phyloP scores from a whole-genome alignment of 2,888 invertebrate species.

The Caenorhabditis panamensis region DNA sequence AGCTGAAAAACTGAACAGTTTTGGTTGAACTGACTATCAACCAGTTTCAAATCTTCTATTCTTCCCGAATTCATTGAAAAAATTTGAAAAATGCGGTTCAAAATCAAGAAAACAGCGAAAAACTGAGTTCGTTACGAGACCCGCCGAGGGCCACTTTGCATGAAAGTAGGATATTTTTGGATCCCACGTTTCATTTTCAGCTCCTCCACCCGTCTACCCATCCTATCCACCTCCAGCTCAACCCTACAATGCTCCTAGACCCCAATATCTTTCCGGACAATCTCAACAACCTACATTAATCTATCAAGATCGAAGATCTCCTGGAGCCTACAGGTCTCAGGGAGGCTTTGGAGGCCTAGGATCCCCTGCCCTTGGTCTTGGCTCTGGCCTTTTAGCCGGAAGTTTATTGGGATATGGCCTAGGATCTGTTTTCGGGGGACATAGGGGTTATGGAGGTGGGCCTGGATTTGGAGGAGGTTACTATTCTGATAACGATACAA shows the following conservation, averaged over 20 bases:
- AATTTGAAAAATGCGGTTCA: too few species aligned
- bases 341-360: conserved; percentile 37
- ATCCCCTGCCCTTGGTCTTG: conserved; percentile 67
- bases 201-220: conserved; percentile 74
- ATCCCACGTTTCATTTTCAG: conserved; percentile 62
- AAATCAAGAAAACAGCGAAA: too few species aligned
- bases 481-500: conserved; percentile 74
- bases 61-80: too few species aligned
- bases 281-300: conserved; percentile 15
- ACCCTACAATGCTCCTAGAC: neutral
- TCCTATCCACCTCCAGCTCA: conserved; percentile 32
- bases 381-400: conserved; percentile 73
- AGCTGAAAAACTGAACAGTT: too few species aligned
- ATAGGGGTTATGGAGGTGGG: conserved; percentile 54
- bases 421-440: conserved; percentile 63
- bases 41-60: too few species aligned
- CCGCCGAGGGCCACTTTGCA: too few species aligned
- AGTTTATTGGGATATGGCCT: conserved; percentile 70
- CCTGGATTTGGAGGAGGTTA: conserved; percentile 72
- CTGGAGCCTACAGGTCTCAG: neutral
- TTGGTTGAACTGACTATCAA: too few species aligned
- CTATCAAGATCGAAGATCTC: neutral
- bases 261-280: neutral
- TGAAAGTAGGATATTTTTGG: too few species aligned
- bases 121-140: too few species aligned